These are phyloP conservation scores for Eidolon dupreanum DNA, from an alignment of 2,797 vertebrate genomes.

Conservation along the genomic window DNA sequence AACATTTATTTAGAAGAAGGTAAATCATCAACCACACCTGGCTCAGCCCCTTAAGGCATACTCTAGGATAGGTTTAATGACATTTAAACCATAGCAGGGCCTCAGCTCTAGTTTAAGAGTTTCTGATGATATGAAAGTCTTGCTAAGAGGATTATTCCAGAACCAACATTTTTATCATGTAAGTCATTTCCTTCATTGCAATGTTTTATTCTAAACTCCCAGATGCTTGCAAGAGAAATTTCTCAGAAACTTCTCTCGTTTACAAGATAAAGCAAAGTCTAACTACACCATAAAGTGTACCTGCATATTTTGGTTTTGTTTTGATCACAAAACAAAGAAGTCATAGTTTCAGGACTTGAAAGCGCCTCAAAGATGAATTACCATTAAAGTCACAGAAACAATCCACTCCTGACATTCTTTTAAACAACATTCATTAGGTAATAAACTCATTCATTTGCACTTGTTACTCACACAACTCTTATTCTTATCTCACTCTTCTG, in stretches of 20 bases:
- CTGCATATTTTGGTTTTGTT: conserved; percentile 27
- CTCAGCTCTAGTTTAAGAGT: not conserved
- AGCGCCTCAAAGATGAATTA: conserved; percentile 29
- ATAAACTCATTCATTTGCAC: conserved; percentile 69
- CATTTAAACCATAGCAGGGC: not conserved
- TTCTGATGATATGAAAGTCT: not conserved
- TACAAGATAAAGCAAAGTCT: not conserved
- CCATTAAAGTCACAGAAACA: conserved; percentile 59
- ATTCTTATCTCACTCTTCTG: conserved; percentile 16
- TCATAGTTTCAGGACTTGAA: conserved; percentile 64
- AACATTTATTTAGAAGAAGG: not conserved
- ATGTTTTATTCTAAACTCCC: conserved; percentile 37
- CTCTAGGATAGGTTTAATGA: not conserved
- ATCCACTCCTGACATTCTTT: conserved; percentile 55
- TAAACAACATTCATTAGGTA: conserved; percentile 61
- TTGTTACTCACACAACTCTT: conserved; percentile 59
- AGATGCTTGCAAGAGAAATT: not conserved
- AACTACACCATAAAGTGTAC: not conserved
- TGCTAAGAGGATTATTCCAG: not conserved
- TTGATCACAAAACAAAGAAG: conserved; percentile 64
- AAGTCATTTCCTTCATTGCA: not conserved
- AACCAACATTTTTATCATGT: not conserved
- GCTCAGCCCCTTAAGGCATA: not conserved
- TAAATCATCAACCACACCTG: conserved; percentile 58
- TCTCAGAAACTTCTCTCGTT: conserved; percentile 57